A percentile compares a stretch with the other conserved stretches of the same genome.
phyloP scores from a whole-genome alignment of 2,797 vertebrate genomes.

The Coluber constrictor region DNA sequence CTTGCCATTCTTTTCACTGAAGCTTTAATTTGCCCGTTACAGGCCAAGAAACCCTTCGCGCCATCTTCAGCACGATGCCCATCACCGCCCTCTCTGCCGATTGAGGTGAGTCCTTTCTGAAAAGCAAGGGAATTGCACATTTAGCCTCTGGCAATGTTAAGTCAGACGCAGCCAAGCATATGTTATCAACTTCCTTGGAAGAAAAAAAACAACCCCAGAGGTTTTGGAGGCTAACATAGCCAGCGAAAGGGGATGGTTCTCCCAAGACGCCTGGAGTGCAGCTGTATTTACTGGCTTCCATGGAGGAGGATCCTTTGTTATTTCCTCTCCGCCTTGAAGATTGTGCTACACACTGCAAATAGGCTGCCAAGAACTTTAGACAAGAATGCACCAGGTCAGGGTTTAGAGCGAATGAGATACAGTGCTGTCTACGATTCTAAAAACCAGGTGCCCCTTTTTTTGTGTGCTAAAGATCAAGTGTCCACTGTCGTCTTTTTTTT shows the following conservation, averaged over 20 bases:
- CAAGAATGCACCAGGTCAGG: background rate
- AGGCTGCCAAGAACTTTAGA: background rate
- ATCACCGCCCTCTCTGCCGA: slow-evolving; percentile 71
- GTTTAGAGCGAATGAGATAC: background rate
- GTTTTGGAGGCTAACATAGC: background rate
- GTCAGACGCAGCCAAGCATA: background rate
- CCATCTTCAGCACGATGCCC: slow-evolving; percentile 53
- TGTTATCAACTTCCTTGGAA: background rate
- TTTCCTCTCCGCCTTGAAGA: slow-evolving; percentile 8
- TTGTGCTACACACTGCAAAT: background rate
- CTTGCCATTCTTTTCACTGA: background rate
- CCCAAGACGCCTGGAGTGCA: slow-evolving; percentile 1
- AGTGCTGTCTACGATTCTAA: background rate
- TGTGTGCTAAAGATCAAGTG: too few species aligned
- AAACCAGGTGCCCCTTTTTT: background rate
- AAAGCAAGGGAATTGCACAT: background rate
- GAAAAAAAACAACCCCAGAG: too few species aligned
- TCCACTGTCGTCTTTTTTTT: too few species aligned
- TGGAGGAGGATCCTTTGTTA: slow-evolving; percentile 15
- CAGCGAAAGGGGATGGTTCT: background rate
- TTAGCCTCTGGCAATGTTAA: background rate
- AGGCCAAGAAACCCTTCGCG: slow-evolving; percentile 53
- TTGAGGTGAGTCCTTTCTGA: slow-evolving; percentile 79
- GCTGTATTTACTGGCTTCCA: slow-evolving; percentile 32
- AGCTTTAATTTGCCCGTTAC: slow-evolving; percentile 13